phyloP scores from a whole-genome alignment of 2,113 vertebrate species.

The Psophia crepitans region DNA sequence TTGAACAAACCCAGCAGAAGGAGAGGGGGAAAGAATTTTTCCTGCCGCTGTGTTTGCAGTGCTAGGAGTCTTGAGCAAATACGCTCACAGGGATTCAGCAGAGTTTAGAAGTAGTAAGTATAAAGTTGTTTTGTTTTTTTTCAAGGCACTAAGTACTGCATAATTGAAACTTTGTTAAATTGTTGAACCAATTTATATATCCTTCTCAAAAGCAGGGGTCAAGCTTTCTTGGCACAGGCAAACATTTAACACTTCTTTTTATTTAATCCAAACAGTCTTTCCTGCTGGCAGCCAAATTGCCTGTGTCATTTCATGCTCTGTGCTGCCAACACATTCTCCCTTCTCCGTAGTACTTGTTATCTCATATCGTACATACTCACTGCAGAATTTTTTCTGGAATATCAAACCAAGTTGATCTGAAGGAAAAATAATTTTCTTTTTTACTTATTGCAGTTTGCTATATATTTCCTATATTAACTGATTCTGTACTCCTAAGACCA shows the following conservation, averaged over 20 bases:
- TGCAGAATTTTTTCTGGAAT: background rate
- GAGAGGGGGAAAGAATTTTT: background rate
- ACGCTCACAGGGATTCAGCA: background rate
- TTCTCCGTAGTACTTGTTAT: background rate
- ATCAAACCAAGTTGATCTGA: background rate
- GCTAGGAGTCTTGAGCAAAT: background rate
- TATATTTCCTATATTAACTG: background rate
- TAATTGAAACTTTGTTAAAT: constrained; percentile 45
- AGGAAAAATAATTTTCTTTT: background rate
- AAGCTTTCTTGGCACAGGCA: background rate
- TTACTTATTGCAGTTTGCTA: background rate
- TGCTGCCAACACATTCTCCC: background rate
- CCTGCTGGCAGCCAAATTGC: constrained; percentile 9
- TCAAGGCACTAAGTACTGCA: background rate
- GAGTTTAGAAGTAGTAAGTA: background rate
- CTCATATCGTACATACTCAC: background rate
- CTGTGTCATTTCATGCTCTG: background rate
- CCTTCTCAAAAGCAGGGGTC: background rate
- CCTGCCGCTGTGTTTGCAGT: background rate
- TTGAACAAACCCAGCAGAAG: background rate
- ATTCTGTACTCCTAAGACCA: background rate
- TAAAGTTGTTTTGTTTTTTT: background rate
- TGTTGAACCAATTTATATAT: constrained; percentile 21
- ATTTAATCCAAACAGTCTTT: constrained; percentile 21
- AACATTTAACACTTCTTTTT: background rate